These are phyloP conservation scores for Caenorhabditis sp. DNA, from an alignment of 2,888 invertebrate species.

Conservation along the genomic window DNA sequence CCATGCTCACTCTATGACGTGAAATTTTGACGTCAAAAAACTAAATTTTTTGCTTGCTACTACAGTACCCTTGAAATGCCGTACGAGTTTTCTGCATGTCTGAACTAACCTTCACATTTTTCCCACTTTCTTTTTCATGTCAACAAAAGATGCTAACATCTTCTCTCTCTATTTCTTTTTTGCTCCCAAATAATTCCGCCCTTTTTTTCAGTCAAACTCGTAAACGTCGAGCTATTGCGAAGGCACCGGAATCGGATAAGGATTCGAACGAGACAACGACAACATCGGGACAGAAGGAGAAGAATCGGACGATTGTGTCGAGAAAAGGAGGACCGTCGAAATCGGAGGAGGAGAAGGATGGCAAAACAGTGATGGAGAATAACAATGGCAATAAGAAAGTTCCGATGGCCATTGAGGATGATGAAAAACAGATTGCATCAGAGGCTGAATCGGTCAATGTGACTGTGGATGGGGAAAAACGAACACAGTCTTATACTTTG, in stretches of 20 bases:
- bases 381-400: background rate
- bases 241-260: background rate
- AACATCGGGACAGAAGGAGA: background rate
- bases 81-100: too few relatives aligned
- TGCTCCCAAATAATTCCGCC: too few relatives aligned
- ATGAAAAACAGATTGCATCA: background rate
- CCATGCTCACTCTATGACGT: too few relatives aligned
- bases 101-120: too few relatives aligned
- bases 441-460: conserved; percentile 6
- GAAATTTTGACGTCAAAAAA: too few relatives aligned
- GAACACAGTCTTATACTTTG: conserved; percentile 36
- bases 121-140: too few relatives aligned
- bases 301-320: background rate
- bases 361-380: background rate
- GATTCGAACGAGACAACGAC: background rate
- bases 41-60: too few relatives aligned
- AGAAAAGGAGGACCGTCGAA: background rate
- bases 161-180: background rate
- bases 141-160: too few relatives aligned
- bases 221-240: background rate
- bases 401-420: background rate
- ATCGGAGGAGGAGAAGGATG: background rate
- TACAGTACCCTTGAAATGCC: too few relatives aligned
- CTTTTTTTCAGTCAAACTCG: conserved; percentile 4
- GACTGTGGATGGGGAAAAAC: conserved; percentile 15